A percentile compares a stretch with the other conserved stretches of the same genome.
phyloP scores from a whole-genome alignment of 2,113 vertebrate genomes.

The Ibidorhyncha struthersii region DNA sequence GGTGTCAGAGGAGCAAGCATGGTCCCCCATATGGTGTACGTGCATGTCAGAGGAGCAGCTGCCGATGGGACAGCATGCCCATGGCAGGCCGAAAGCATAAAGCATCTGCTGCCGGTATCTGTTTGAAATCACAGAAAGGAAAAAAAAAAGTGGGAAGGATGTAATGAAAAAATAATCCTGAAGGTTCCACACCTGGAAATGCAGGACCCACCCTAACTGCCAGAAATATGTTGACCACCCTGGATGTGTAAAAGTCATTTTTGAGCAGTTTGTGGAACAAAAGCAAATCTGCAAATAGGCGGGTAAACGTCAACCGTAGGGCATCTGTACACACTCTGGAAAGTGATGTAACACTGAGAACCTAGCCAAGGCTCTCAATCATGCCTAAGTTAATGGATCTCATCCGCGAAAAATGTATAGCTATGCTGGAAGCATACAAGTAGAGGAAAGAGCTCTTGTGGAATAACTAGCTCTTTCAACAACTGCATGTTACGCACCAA shows the following conservation, averaged over 20 bases:
- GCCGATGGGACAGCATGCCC: not conserved
- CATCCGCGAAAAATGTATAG: not conserved
- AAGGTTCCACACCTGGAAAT: not conserved
- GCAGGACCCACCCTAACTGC: not conserved
- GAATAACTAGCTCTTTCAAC: not conserved
- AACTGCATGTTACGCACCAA: not conserved
- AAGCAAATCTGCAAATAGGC: not conserved
- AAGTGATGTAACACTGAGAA: not conserved
- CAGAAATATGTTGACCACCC: not conserved
- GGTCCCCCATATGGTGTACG: not conserved
- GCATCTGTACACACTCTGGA: not conserved
- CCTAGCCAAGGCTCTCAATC: not conserved
- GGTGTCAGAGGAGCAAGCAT: not conserved
- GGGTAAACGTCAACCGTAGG: fast-evolving
- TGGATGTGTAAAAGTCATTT: not conserved
- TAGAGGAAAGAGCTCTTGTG: not conserved
- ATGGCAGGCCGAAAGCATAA: not conserved
- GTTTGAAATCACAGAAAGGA: not conserved
- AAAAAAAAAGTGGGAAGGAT: not conserved
- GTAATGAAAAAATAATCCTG: not conserved
- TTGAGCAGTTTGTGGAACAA: not conserved
- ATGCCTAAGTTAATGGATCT: not conserved
- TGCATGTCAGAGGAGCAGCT: not conserved
- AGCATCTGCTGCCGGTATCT: not conserved
- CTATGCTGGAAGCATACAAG: not conserved